These are phyloP conservation scores for Rotaria socialis DNA, from an alignment of 2,888 invertebrate genomes.

Conservation along the genomic window DNA sequence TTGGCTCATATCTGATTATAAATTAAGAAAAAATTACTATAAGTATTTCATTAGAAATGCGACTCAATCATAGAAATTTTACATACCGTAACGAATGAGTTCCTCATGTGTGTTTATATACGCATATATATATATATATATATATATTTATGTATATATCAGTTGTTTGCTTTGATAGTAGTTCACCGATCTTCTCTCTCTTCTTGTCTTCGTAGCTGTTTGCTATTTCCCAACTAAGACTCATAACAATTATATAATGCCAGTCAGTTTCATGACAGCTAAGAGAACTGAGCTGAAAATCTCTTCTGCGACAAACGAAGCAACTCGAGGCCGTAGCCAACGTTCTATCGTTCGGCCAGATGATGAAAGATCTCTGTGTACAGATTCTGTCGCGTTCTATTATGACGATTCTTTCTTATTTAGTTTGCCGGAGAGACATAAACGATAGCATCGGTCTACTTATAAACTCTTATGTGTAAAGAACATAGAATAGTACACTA, in stretches of 20 bases:
- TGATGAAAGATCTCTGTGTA: neutral
- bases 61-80: neutral
- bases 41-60: neutral
- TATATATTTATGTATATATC: neutral
- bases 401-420: neutral
- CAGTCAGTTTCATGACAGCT: neutral
- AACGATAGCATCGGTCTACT: conserved; percentile 20
- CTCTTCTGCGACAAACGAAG: conserved; percentile 1
- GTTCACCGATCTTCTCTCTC: conserved; percentile 23
- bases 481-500: neutral
- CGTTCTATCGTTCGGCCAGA: neutral
- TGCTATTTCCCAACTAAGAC: neutral
- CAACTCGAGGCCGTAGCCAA: neutral
- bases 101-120: neutral
- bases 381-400: neutral
- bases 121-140: neutral
- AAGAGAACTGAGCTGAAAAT: neutral
- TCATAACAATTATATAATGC: conserved; percentile 12
- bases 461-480: neutral
- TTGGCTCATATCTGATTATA: neutral
- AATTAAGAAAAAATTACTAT: neutral
- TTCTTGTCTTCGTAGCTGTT: neutral
- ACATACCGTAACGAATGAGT: conserved; percentile 3
- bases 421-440: neutral
- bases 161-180: neutral